Base-by-base conservation (phyloP, 2,113 vertebrate species). In the Genyomyrus donnyi region DNA sequence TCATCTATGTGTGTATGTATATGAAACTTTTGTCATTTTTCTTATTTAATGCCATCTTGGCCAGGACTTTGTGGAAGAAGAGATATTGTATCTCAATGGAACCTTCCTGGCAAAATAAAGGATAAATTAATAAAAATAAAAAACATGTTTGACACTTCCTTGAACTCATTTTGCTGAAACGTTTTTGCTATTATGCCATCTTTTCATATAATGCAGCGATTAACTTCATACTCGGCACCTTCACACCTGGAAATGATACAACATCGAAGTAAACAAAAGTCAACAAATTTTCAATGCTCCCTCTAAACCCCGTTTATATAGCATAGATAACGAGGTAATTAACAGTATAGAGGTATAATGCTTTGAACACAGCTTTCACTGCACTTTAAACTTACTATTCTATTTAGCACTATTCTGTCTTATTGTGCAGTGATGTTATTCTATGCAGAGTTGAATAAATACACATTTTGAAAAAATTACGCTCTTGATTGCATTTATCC, bases 131-230 rank as follows among this genome's bases (percentile, higher is more conserved):
- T 50, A 50, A 11, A 49, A 49, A 50, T 50, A 50, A 50, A 15
- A 13, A 50, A 50, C 39, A 42, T 13, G 49, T 48, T 86, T 83
- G 56, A 83, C 53, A 90, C 45, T 90, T 90, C 52, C 53, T 90
- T 90, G 89, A 85, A 66, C 3, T 17, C n/a, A 8, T 80, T 83
- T n/a, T 62, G 24, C 21, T 7, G 56, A 62, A 62, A 62, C 3
- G 7, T 62, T 62, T 62, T 62, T 62, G 56, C 21, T 24, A 7
- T 62, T 62, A 19, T 62, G 5, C 7, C 21, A n/a, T 62, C 56
- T 2, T 62, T 62, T 7, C 21, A 62, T 62, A 21, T 62, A 62
- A 62, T 62, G 4, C 24, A n/a, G 21, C 21, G 5, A 62, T n/a
- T 62, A 21, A 62, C 17, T 50, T 50, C 49, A 50, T 50, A 15